Evolutionary conservation across 2,888 invertebrate species (phyloP).

Genomic region (Drosophila peninsularis): DNA sequence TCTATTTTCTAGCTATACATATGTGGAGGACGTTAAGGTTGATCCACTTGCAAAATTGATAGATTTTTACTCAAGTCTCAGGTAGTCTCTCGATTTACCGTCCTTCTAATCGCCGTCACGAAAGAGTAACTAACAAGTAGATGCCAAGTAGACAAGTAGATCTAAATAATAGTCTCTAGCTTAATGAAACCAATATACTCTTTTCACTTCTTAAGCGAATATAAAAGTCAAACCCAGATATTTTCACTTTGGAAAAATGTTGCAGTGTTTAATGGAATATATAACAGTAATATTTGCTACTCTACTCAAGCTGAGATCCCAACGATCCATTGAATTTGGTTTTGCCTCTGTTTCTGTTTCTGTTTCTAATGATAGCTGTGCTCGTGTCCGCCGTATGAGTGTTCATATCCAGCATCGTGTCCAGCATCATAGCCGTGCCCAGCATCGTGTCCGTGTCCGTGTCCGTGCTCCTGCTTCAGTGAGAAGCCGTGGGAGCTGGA

Average conservation of each 20-base stretch:
- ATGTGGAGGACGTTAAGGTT: too few species aligned
- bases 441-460: conserved; percentile 26
- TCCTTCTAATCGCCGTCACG: too few species aligned
- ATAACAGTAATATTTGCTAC: conserved; percentile 67
- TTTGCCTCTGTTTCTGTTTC: not conserved
- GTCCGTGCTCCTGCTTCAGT: conserved; percentile 69
- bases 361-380: conserved; percentile 55
- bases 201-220: too few species aligned
- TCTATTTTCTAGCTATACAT: too few species aligned
- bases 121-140: too few species aligned
- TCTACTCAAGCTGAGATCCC: conserved; percentile 31
- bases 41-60: too few species aligned
- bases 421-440: conserved; percentile 28
- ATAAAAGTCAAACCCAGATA: too few species aligned
- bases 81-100: too few species aligned
- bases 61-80: too few species aligned
- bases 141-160: too few species aligned
- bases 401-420: conserved; percentile 36
- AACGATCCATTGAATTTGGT: conserved; percentile 12
- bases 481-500: conserved; percentile 65
- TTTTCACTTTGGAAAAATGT: conserved; percentile 51
- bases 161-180: too few species aligned
- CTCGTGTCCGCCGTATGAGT: conserved; percentile 43
- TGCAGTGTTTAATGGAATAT: conserved; percentile 57
- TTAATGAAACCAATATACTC: too few species aligned